Base-by-base conservation (phyloP, 2,888 invertebrate genomes). In the Portevinia maculata region DNA sequence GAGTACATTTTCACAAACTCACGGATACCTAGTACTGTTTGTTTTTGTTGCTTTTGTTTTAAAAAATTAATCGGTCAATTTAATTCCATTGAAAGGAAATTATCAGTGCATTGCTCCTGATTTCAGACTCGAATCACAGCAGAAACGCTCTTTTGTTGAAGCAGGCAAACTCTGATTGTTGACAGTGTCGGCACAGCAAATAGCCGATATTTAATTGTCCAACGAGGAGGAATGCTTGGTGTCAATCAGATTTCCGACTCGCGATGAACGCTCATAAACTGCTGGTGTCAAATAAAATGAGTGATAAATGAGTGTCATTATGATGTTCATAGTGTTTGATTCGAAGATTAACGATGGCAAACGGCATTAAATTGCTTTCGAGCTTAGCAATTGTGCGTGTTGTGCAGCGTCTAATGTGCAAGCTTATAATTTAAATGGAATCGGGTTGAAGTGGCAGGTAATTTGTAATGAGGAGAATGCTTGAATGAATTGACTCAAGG, bases 31-130 rank as follows among this genome's bases (percentile, higher is more conserved):
- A 13, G 11, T 28, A 17, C 11, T 32, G 2, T 53, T 24, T 59
- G n/a, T 46, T 11, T 24, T 15, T 34, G 24, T 5, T 13, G n/a
- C n/a, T 19, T 62, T 52, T 13, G 15, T 59, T 67, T 62, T 21
- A 28, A 65, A 55, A 30, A 24, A 64, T 79, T 79, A 64, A 69
- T 41, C 75, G 69, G 74, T 57, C 79, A 75, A 79, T 79, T 81
- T 59, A 59, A 30, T 70, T 70, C 59, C 67, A 62, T 57, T 67
- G 59, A 46, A 32, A 30, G 15, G 21, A 55, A 55, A 62, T 37
- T 62, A 78, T 70, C 64, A 34, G 70, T 62, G 70, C 55, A 70
- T 24, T 64, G 78, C 78, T 78, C 57, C 71, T 71, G 30, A 9
- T 65, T 78, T 30, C n/a, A 44, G 64, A 78, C 71, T 57, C 71